Evolutionary conservation across 2,113 vertebrate genomes (phyloP), one percentile per base, ranked within the genome.

Genomic region (Corythornis cristatus): DNA sequence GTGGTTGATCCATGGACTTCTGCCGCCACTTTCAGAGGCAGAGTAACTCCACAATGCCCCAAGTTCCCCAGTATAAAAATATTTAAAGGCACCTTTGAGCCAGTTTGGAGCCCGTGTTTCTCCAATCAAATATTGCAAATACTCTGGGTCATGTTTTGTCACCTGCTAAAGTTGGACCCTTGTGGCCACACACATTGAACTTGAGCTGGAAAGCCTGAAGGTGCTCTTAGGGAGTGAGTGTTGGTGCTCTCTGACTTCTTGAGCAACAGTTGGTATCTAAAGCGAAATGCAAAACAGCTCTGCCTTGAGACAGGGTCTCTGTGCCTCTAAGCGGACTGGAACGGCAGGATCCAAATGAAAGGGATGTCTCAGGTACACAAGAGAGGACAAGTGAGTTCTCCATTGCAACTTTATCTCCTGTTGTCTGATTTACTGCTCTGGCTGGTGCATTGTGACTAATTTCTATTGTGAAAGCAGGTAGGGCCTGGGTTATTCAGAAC

Each of bases 381-480:
- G 10, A 64, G 67, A 87, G 57, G 12, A 43, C 50, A 70, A 54
- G 31, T 8, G 33, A 83, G 28, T 23, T 57, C 58, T 70, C 43
- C 14, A 0, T 25, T 89, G 84, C 37, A 93, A 58, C 43, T 86
- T 62, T 31, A 61, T 88, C 71, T 88, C 35, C 18, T 50, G 23
- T 61, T 91, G 72, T 25, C 1, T 0, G 11, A 46, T 83, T 53
- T 80, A 51, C 64, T 37, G 6, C 58, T 61, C 40, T 57, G 2
- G 1, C 57, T 85, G 46, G 42, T 77, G 60, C 0, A 0, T 61
- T 8, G 42, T 95, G 94, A 88, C 68, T 93, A 86, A 90, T 66
- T 77, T 25, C 22, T 83, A 0, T 94, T 95, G 80, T 92, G 93
- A 92, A 96, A 96, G 25, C 31, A 88, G 90, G 60, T 51, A 86